Percentiles rank a stretch among this genome's conserved stretches.
Conservation (phyloP, 2,888 invertebrate genomes). For the Cinara cedri region DNA sequence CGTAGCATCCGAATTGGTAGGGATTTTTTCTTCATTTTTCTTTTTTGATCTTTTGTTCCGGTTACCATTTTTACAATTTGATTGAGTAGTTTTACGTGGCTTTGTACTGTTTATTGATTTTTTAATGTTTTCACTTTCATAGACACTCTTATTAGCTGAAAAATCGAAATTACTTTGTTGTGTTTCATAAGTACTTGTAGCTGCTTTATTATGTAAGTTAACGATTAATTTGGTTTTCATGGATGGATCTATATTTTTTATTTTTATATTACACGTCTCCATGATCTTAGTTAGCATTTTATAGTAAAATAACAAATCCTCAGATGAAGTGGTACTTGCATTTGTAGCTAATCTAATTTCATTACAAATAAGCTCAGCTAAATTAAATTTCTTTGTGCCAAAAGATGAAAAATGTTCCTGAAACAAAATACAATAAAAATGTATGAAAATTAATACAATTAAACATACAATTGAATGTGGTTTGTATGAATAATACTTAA, state of each 20-base stretch:
- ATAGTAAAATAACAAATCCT: conserved; percentile 24
- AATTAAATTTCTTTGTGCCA: conserved; percentile 32
- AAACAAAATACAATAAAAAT: too few species aligned
- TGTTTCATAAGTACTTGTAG: neutral
- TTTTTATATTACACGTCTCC: conserved; percentile 19
- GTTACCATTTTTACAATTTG: neutral
- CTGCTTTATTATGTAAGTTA: neutral
- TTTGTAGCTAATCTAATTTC: conserved; percentile 43
- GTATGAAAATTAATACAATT: neutral
- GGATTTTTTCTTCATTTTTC: neutral
- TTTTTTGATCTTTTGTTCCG: neutral
- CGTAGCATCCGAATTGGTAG: neutral
- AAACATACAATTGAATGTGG: neutral
- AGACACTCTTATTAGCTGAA: neutral
- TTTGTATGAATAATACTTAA: too few species aligned
- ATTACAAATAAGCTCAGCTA: conserved; percentile 46
- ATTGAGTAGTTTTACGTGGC: neutral
- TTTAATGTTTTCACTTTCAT: neutral
- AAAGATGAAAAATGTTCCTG: conserved; percentile 43
- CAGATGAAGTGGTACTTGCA: conserved; percentile 1
- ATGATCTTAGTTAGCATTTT: conserved; percentile 35
- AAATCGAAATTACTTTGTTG: neutral
- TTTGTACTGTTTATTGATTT: too few species aligned
- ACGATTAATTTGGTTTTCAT: conserved; percentile 17
- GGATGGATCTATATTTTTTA: conserved; percentile 34